A percentile compares a stretch with the other conserved stretches of the same genome.
Conservation (phyloP, 2,797 vertebrate genomes). For the Cossypha polioptera region DNA sequence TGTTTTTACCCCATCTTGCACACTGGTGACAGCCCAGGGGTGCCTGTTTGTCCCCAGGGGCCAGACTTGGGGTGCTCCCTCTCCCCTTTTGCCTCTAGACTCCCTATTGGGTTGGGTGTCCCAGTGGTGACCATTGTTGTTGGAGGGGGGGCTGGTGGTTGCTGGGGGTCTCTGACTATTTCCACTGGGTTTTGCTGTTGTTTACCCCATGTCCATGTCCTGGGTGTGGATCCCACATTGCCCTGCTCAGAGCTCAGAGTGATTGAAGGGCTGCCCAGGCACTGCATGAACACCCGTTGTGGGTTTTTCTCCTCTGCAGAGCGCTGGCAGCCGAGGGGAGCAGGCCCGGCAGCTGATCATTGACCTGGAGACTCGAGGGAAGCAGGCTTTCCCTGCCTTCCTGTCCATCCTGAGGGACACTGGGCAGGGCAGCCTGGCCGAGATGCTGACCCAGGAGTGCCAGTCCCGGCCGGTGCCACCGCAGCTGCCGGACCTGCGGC, state of each 20-base stretch:
- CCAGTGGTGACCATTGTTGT: background rate
- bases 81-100: background rate
- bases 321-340: conserved; percentile 75
- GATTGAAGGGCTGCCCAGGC: accelerated
- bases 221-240: accelerated
- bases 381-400: conserved; percentile 83
- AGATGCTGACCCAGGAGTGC: conserved; percentile 64
- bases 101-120: accelerated
- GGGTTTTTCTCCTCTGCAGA: conserved; percentile 70
- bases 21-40: background rate
- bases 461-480: accelerated
- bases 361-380: conserved; percentile 89
- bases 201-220: accelerated
- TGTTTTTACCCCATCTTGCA: background rate
- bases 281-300: accelerated
- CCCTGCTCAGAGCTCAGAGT: accelerated
- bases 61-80: background rate
- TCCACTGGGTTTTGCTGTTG: accelerated
- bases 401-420: conserved; percentile 84
- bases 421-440: conserved; percentile 73
- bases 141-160: background rate
- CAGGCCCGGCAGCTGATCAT: conserved; percentile 85
- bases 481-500: background rate
- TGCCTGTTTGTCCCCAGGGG: background rate
- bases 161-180: background rate